Percentiles rank a stretch among this genome's conserved stretches.
Evolutionary conservation across 37 sponge, comb jelly and placozoan genomes (phyloP).

Genomic region (Dysidea cf. avara): DNA sequence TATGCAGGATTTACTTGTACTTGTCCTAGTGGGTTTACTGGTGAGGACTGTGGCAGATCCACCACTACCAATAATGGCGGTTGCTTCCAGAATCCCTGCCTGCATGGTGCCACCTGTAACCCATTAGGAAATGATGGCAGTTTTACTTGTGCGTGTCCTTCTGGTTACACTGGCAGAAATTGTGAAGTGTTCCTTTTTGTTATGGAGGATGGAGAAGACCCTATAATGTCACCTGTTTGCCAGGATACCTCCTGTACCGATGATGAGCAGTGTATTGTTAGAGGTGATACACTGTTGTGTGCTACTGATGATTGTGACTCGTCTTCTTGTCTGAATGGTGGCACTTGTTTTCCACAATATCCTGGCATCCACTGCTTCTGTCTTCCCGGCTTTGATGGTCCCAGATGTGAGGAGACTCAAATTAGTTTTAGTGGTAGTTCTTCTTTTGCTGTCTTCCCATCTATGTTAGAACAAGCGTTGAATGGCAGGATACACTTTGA

Average conservation of each 20-base stretch:
- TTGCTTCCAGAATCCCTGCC: constrained; percentile 19
- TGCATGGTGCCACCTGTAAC: constrained; percentile 16
- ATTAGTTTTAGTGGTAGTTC: constrained; percentile 30
- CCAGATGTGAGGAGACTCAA: constrained; percentile 54
- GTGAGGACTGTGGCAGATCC: neutral
- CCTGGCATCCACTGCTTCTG: constrained; percentile 70
- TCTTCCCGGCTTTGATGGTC: constrained; percentile 46
- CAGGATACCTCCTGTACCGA: neutral
- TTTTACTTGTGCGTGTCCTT: constrained; percentile 22
- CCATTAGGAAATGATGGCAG: neutral
- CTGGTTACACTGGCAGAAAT: constrained; percentile 16
- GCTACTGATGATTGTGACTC: constrained; percentile 35
- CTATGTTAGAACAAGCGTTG: neutral
- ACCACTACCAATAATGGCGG: neutral
- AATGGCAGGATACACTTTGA: constrained; percentile 48
- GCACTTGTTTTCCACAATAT: constrained; percentile 46
- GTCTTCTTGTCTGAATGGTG: constrained; percentile 61
- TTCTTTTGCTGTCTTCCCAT: constrained; percentile 57
- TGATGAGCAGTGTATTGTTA: neutral
- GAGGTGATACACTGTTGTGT: constrained; percentile 10
- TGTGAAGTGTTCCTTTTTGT: constrained; percentile 16
- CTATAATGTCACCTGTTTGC: neutral
- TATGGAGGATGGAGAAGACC: neutral
- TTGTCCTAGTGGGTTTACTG: constrained; percentile 22
- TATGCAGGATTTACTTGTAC: constrained; percentile 34